Conservation (phyloP, 2,797 vertebrate genomes). For the Eospalax fontanierii region DNA sequence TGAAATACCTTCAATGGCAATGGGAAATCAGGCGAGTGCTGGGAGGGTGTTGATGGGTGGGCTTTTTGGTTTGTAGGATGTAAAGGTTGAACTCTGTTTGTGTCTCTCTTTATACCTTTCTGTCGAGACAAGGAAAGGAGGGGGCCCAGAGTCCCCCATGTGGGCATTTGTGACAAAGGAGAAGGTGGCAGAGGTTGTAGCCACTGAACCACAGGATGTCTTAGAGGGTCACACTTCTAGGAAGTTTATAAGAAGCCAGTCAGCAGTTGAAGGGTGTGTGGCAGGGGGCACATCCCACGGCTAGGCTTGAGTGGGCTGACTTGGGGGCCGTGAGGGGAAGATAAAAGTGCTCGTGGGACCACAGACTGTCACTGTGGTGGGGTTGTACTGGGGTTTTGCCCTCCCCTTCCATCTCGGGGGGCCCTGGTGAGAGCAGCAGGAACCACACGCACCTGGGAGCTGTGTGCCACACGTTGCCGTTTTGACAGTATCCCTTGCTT, state of each 20-base stretch:
- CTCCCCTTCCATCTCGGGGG: conserved; percentile 59
- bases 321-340: conserved; percentile 43
- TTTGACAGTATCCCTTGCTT: background rate
- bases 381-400: conserved; percentile 29
- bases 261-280: background rate
- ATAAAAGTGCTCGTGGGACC: conserved; percentile 81
- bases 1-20: background rate
- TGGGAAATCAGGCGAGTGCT: background rate
- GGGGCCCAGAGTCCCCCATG: background rate
- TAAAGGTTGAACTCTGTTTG: background rate
- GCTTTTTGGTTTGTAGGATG: background rate
- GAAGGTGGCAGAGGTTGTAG: conserved; percentile 78
- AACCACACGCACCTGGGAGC: background rate
- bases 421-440: background rate
- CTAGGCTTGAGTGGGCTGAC: conserved; percentile 62
- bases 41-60: background rate
- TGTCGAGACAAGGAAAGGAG: background rate
- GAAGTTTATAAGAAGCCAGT: conserved; percentile 49
- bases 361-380: conserved; percentile 75
- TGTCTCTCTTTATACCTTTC: background rate
- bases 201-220: conserved; percentile 78
- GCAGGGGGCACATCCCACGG: conserved; percentile 38
- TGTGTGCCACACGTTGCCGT: background rate
- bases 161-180: conserved; percentile 68
- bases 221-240: conserved; percentile 71